Base-by-base conservation (phyloP, 1,140 invertebrate genomes). In the Arion vulgaris region DNA sequence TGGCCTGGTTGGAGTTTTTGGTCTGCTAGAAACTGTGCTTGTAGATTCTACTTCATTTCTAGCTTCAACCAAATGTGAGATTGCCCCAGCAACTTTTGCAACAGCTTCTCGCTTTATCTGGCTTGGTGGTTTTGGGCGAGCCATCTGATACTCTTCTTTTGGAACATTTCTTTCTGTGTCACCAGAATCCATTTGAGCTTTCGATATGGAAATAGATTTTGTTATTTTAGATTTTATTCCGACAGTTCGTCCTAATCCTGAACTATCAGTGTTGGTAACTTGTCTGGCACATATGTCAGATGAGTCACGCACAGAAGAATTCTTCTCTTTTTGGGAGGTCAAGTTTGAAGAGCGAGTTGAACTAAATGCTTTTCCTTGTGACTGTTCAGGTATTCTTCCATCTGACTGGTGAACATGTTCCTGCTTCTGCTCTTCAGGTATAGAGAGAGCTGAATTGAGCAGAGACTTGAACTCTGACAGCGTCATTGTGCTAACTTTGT, bases 401-500 rank as follows among this genome's bases (percentile, higher is more conserved):
- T 78, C 80, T 76, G n/a, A 62, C 66, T 4, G 32, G 32, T 68
- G 19, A 86, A 85, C 5, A 28, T 28, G 13, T 28, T 32, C 15
- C 15, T 51, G 66, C 23, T 49, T n/a, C 45, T 75, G 53, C 9
- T 78, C 23, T n/a, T 77, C 49, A 0, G 86, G 87, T 11, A 87
- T 86, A 13, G 89, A 84, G 0, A 90, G 79, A 11, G 84, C 68
- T 81, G 84, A 87, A 72, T 86, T 89, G 53, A 91, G 80, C 36
- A 91, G 84, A 36, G 88, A 90, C 76, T 87, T 88, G 80, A 91
- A 91, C 81, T 91, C 89, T 13, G 87, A 84, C 72, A 91, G 66
- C 0, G 90, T 90, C 90, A 91, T 90, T 17, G 89, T 90, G 85
- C 86, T 91, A 51, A 84, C 84, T 71, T 85, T 76, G 62, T 87